These are phyloP conservation scores for Sandelia bainsii DNA, from an alignment of 2,797 vertebrate species.

Conservation along the genomic window DNA sequence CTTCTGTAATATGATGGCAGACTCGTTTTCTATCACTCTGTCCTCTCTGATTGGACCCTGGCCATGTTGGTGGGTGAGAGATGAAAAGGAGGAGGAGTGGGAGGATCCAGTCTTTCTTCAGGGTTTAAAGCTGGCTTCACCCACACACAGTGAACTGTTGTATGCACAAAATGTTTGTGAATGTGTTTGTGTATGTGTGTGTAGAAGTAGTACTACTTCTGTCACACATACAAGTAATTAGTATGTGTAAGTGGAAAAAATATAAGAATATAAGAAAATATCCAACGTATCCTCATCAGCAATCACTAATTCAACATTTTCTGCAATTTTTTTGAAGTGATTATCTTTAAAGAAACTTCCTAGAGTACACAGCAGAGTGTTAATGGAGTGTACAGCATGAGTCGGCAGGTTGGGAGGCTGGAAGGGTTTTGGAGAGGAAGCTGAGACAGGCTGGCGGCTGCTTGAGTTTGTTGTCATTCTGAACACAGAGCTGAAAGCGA, in stretches of 20 bases:
- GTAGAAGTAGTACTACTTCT: constrained; percentile 38
- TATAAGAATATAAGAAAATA: constrained; percentile 9
- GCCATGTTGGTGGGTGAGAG: constrained; percentile 73
- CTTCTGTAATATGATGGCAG: constrained; percentile 62
- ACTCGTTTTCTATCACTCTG: constrained; percentile 58
- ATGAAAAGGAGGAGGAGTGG: constrained; percentile 71
- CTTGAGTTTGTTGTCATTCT: constrained; percentile 81
- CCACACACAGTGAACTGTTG: constrained; percentile 66
- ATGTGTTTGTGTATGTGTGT: constrained; percentile 34
- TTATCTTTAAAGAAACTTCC: constrained; percentile 39
- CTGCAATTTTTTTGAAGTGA: not conserved
- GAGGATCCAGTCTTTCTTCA: constrained; percentile 68
- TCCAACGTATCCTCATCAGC: not conserved
- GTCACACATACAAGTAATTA: constrained; percentile 29
- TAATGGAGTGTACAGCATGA: constrained; percentile 66
- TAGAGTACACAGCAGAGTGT: constrained; percentile 42
- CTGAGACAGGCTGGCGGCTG: constrained; percentile 73
- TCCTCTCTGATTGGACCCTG: constrained; percentile 65
- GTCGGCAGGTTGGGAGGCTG: constrained; percentile 67
- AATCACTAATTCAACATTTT: constrained; percentile 2
- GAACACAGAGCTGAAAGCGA: constrained; percentile 80
- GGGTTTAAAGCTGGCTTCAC: constrained; percentile 70
- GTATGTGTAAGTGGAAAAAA: not conserved
- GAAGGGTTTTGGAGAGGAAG: constrained; percentile 70
- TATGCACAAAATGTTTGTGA: constrained; percentile 55